These are phyloP conservation scores for Podarcis raffonei DNA, from an alignment of 2,113 vertebrate genomes.

Conservation along the genomic window DNA sequence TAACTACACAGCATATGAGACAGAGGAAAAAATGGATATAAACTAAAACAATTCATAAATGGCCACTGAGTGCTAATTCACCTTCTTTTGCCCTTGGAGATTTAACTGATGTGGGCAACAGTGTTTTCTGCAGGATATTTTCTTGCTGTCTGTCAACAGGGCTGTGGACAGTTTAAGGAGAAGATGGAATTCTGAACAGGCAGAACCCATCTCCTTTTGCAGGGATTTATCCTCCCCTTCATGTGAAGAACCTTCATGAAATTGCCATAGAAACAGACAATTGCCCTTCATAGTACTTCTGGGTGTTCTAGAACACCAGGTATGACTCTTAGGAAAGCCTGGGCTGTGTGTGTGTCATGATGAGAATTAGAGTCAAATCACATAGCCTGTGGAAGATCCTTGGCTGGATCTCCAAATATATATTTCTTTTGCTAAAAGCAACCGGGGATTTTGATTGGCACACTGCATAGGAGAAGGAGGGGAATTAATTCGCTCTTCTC, in stretches of 20 bases:
- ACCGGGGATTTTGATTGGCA: background rate
- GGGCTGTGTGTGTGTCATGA: background rate
- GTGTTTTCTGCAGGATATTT: background rate
- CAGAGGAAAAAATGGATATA: background rate
- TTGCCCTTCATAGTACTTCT: conserved; percentile 4
- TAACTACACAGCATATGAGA: background rate
- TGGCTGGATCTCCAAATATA: background rate
- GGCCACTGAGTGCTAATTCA: background rate
- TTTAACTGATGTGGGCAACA: background rate
- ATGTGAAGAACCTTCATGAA: conserved; percentile 30
- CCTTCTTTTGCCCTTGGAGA: background rate
- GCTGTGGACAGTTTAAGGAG: background rate
- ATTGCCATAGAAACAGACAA: conserved; percentile 28
- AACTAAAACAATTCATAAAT: background rate
- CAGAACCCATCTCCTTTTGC: conserved; percentile 3
- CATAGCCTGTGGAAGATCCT: background rate
- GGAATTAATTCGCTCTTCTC: too few species aligned
- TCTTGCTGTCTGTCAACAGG: background rate
- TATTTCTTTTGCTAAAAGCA: background rate
- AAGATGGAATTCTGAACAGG: conserved; percentile 12
- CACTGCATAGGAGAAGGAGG: background rate
- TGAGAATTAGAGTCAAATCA: background rate
- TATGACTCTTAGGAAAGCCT: background rate
- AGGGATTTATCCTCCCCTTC: conserved; percentile 5
- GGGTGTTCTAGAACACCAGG: conserved; percentile 20